These are phyloP conservation scores for Paedocypris micromegethes DNA, from an alignment of 2,797 vertebrate species.

Conservation along the genomic window DNA sequence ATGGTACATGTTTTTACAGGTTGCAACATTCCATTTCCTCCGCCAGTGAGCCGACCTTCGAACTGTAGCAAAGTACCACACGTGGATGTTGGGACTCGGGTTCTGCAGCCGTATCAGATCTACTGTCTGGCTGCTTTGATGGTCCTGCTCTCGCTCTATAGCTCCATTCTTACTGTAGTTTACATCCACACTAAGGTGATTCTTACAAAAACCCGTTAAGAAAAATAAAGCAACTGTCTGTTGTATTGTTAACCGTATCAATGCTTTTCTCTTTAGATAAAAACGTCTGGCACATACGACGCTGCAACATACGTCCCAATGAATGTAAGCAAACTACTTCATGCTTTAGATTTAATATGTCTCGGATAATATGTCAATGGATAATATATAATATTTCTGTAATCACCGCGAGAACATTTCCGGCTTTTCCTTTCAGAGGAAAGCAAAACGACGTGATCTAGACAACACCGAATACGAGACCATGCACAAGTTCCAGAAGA, in stretches of 20 bases:
- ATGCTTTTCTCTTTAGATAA: conserved; percentile 15
- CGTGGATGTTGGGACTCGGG: not conserved
- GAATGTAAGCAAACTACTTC: conserved; percentile 31
- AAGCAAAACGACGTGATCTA: conserved; percentile 1
- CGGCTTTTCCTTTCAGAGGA: conserved; percentile 32
- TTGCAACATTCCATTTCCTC: too few relatives aligned
- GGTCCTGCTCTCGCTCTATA: conserved; percentile 33
- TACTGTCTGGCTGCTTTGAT: conserved; percentile 7
- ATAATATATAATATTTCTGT: too few relatives aligned
- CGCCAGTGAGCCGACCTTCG: not conserved
- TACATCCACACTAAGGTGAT: conserved; percentile 14
- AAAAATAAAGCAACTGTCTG: not conserved
- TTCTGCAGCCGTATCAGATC: not conserved
- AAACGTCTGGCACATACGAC: conserved; percentile 15
- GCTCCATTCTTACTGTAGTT: conserved; percentile 24
- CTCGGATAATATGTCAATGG: too few relatives aligned
- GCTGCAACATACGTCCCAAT: conserved; percentile 45
- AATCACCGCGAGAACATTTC: too few relatives aligned
- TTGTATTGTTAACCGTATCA: not conserved
- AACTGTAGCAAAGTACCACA: accelerated
- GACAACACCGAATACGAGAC: conserved; percentile 44
- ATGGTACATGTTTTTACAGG: not conserved
- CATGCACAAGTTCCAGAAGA: conserved; percentile 42
- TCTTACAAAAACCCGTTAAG: too few relatives aligned
- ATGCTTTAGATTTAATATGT: too few relatives aligned